phyloP scores from a whole-genome alignment of 2,888 invertebrate genomes.

The Drosophila macrospina region DNA sequence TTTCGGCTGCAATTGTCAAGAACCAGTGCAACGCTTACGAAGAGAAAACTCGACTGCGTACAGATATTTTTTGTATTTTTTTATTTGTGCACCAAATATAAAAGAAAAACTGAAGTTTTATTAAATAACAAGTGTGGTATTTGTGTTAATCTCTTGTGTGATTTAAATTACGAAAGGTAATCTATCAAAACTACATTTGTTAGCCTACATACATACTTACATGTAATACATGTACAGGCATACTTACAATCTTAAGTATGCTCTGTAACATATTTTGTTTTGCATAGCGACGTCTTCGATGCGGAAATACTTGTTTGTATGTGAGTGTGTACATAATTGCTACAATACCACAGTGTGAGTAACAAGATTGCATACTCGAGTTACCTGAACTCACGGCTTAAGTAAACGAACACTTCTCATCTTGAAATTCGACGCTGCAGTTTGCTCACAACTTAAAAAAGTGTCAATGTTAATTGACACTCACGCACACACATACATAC shows the following conservation, averaged over 20 bases:
- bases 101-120: not conserved
- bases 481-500: not conserved
- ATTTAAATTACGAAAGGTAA: constrained; percentile 30
- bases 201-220: constrained; percentile 1
- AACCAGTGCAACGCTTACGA: constrained; percentile 34
- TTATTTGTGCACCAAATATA: constrained; percentile 11
- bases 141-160: constrained; percentile 7
- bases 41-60: constrained; percentile 15
- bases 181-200: constrained; percentile 17
- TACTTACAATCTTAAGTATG: constrained; percentile 23
- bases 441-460: constrained; percentile 12
- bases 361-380: constrained; percentile 26
- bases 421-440: constrained; percentile 29
- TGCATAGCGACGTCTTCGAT: constrained; percentile 23
- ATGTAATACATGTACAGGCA: not conserved
- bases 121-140: constrained; percentile 7
- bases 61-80: constrained; percentile 29
- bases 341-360: constrained; percentile 29
- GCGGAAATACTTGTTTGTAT: constrained; percentile 45
- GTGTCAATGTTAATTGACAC: constrained; percentile 11
- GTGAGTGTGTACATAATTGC: constrained; percentile 6
- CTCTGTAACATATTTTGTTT: constrained; percentile 46
- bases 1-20: constrained; percentile 24
- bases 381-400: constrained; percentile 40
- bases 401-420: constrained; percentile 18